Conservation (phyloP, 2,113 vertebrate genomes). For the Archilochus colubris region DNA sequence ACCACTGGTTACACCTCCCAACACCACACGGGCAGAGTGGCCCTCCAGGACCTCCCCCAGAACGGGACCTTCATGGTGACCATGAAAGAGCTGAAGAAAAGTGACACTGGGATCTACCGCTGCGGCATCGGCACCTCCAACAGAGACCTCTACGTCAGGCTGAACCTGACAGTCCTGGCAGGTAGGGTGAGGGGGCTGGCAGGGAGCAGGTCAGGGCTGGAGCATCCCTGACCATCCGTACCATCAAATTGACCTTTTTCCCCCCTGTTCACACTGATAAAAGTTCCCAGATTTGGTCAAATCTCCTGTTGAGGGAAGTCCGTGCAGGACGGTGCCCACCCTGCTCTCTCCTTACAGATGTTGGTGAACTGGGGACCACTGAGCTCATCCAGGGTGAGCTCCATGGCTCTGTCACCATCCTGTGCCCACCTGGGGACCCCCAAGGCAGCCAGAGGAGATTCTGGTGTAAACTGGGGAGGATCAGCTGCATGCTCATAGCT, state of each 20-base stretch:
- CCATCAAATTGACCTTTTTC: not conserved
- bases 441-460: fast-evolving
- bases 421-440: conserved; percentile 16
- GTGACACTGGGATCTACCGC: conserved; percentile 61
- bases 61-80: conserved; percentile 45
- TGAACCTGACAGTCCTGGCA: conserved; percentile 59
- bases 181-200: not conserved
- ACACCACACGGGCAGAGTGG: conserved; percentile 9
- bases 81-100: conserved; percentile 23
- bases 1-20: not conserved
- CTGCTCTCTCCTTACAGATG: not conserved
- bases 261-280: not conserved
- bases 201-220: not conserved
- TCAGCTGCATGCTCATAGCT: not conserved
- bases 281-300: not conserved
- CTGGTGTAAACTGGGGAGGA: conserved; percentile 53
- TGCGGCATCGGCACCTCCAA: conserved; percentile 73
- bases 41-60: conserved; percentile 32
- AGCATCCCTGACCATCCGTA: not conserved
- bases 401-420: not conserved
- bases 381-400: not conserved
- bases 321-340: fast-evolving
- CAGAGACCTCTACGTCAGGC: not conserved
- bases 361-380: fast-evolving
- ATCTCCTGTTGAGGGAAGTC: too few relatives aligned